Evolutionary conservation across 1,140 invertebrate genomes (phyloP).

Genomic region (Conopomorpha cramerella): DNA sequence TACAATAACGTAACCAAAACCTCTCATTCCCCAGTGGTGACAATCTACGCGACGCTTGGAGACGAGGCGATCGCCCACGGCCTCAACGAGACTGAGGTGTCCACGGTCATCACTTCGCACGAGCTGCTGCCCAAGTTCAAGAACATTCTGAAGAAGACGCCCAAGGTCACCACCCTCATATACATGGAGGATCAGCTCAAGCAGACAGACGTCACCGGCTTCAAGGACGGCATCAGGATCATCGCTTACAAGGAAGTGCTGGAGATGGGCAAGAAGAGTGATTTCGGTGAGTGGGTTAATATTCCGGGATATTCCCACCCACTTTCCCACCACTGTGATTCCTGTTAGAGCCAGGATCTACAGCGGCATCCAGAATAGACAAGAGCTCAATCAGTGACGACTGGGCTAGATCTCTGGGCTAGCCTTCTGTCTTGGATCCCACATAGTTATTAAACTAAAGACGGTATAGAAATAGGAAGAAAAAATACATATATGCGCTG

Average conservation of each 20-base stretch:
- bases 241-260: constrained; percentile 66
- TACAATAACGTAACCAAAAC: too few species aligned
- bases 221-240: constrained; percentile 70
- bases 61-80: constrained; percentile 94
- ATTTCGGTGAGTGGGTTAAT: constrained; percentile 32
- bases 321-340: too few species aligned
- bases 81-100: constrained; percentile 95
- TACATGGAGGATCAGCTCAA: constrained; percentile 89
- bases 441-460: too few species aligned
- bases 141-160: constrained; percentile 70
- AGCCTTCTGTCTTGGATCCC: too few species aligned
- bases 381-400: too few species aligned
- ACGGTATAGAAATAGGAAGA: too few species aligned
- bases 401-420: too few species aligned
- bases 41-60: constrained; percentile 95
- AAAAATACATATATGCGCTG: too few species aligned
- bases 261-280: constrained; percentile 33
- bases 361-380: too few species aligned
- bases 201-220: constrained; percentile 68
- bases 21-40: constrained; percentile 70
- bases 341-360: too few species aligned
- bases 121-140: constrained; percentile 90
- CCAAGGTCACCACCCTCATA: constrained; percentile 77
- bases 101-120: constrained; percentile 85
- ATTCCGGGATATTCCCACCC: too few species aligned